A percentile compares a stretch with the other conserved stretches of the same genome.
Conservation (phyloP, 2,888 invertebrate genomes). For the Eristalis pertinax region DNA sequence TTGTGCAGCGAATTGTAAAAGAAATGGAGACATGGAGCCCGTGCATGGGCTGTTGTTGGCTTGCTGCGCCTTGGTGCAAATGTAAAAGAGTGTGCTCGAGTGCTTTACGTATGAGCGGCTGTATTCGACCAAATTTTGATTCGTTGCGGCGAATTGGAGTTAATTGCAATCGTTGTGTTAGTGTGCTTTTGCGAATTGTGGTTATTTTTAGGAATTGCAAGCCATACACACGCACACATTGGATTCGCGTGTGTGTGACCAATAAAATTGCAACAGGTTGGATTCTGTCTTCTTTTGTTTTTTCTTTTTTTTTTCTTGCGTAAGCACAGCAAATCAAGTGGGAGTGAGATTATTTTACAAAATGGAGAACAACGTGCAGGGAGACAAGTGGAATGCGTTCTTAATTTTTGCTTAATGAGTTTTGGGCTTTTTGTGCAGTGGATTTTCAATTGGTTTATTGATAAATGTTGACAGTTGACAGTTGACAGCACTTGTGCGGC, state of each 20-base stretch:
- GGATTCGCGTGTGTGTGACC: constrained; percentile 50
- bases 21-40: constrained; percentile 39
- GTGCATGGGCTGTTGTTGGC: constrained; percentile 14
- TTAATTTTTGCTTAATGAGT: neutral
- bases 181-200: constrained; percentile 32
- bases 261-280: constrained; percentile 43
- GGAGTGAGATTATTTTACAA: neutral
- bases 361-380: neutral
- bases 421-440: neutral
- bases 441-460: neutral
- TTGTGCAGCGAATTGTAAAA: constrained; percentile 48
- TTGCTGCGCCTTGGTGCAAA: constrained; percentile 35
- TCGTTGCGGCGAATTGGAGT: constrained; percentile 62
- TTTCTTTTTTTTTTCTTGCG: neutral
- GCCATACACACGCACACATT: neutral
- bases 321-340: neutral
- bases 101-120: neutral
- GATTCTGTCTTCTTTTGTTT: neutral
- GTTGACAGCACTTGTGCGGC: too few species aligned
- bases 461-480: too few species aligned
- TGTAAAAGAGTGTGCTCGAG: neutral
- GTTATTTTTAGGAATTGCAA: constrained; percentile 15
- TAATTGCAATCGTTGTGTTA: constrained; percentile 6
- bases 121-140: constrained; percentile 42
- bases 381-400: neutral